Percentiles rank a stretch among this genome's conserved stretches.
Evolutionary conservation across 2,113 vertebrate species (phyloP).

Genomic region (Halcyon senegalensis): DNA sequence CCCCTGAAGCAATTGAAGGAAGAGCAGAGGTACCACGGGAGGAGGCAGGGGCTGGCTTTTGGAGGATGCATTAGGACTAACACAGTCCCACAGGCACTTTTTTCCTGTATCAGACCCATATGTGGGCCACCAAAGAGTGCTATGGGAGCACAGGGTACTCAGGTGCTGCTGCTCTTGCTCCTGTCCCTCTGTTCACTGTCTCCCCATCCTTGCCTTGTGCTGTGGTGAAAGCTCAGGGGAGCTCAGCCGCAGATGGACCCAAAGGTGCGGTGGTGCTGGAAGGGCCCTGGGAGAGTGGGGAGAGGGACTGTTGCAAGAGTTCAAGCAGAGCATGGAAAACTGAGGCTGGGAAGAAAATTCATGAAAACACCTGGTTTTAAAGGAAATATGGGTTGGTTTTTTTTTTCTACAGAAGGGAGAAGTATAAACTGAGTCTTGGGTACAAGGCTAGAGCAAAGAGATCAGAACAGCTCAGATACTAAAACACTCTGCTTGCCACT

Average conservation of each 20-base stretch:
- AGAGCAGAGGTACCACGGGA: not conserved
- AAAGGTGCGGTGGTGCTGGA: not conserved
- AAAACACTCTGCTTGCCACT: not conserved
- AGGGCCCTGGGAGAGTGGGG: not conserved
- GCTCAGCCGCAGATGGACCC: not conserved
- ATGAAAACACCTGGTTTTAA: not conserved
- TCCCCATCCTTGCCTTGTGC: not conserved
- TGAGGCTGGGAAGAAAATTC: not conserved
- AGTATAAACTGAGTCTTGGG: not conserved
- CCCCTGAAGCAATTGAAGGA: not conserved
- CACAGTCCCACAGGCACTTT: not conserved
- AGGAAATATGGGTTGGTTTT: not conserved
- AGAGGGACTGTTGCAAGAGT: not conserved
- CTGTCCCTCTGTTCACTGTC: not conserved
- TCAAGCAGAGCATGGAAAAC: not conserved
- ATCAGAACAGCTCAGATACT: not conserved
- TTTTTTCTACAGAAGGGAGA: not conserved
- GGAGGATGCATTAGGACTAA: not conserved
- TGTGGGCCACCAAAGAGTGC: not conserved
- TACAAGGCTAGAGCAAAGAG: not conserved
- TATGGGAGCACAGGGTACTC: not conserved
- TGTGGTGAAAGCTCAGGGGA: not conserved
- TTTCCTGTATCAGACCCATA: fast-evolving
- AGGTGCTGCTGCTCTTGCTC: not conserved
- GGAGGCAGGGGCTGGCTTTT: not conserved